These are phyloP conservation scores for Odobenus rosmarus DNA, from an alignment of 2,113 vertebrate genomes.

Conservation along the genomic window DNA sequence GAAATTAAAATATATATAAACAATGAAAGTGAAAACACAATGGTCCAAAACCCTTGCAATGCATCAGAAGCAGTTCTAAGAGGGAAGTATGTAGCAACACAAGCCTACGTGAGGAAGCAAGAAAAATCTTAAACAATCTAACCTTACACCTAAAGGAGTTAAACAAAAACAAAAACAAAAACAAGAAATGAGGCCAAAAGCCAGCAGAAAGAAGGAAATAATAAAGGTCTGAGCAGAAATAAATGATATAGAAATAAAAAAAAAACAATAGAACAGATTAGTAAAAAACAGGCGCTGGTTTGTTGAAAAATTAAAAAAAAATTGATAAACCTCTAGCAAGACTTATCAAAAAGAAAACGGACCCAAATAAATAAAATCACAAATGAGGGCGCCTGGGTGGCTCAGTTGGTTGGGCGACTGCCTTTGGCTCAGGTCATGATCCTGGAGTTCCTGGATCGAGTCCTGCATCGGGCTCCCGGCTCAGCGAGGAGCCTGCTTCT, in stretches of 20 bases:
- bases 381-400: too few relatives aligned
- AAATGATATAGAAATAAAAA: not conserved
- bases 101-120: not conserved
- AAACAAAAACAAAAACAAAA: not conserved
- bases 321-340: not conserved
- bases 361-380: not conserved
- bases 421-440: too few relatives aligned
- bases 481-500: too few relatives aligned
- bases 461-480: too few relatives aligned
- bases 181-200: not conserved
- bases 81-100: not conserved
- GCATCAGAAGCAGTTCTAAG: not conserved
- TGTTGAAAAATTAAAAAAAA: not conserved
- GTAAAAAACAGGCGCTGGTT: not conserved
- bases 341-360: not conserved
- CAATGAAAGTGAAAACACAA: not conserved
- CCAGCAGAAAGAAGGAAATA: not conserved
- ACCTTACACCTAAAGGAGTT: not conserved
- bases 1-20: not conserved
- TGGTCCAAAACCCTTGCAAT: not conserved
- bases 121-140: not conserved
- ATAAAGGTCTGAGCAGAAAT: not conserved
- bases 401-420: too few relatives aligned
- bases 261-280: not conserved
- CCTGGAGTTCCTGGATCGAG: too few relatives aligned